Conservation (phyloP, 1,140 invertebrate species). For the Scylla paramamosain region DNA sequence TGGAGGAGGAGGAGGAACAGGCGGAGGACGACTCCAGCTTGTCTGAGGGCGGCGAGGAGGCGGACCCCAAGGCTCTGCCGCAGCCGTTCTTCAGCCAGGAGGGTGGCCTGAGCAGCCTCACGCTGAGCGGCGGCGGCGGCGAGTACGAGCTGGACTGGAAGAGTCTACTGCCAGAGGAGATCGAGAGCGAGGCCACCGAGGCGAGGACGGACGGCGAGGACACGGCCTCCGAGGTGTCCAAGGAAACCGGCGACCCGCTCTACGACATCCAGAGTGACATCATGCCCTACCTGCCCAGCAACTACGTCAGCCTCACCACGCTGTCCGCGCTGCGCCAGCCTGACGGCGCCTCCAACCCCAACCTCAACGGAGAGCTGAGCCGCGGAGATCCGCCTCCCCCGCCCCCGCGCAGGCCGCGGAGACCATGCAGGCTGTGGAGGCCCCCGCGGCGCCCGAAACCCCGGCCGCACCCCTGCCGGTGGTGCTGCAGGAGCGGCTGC, state of each 20-base stretch:
- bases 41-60: constrained; percentile 66
- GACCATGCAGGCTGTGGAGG: constrained; percentile 78
- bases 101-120: constrained; percentile 68
- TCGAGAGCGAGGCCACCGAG: constrained; percentile 73
- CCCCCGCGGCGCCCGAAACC: constrained; percentile 66
- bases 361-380: constrained; percentile 81
- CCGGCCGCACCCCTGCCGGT: constrained; percentile 78
- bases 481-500: constrained; percentile 82
- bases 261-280: constrained; percentile 78
- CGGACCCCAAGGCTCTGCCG: constrained; percentile 65
- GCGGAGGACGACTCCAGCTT: constrained; percentile 65
- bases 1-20: constrained; percentile 34
- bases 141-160: constrained; percentile 77
- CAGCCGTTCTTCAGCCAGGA: constrained; percentile 70
- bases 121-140: constrained; percentile 24
- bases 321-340: constrained; percentile 85
- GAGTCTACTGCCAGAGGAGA: constrained; percentile 75
- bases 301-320: constrained; percentile 76
- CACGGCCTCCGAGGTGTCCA: constrained; percentile 78
- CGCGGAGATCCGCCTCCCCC: constrained; percentile 9
- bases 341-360: constrained; percentile 95
- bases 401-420: constrained; percentile 63
- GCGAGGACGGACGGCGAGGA: constrained; percentile 86
- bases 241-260: constrained; percentile 75
- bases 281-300: constrained; percentile 77